Percentiles rank a stretch among this genome's conserved stretches.
These are phyloP conservation scores for Lepus europaeus DNA, from an alignment of 2,113 vertebrate genomes.

Conservation along the genomic window DNA sequence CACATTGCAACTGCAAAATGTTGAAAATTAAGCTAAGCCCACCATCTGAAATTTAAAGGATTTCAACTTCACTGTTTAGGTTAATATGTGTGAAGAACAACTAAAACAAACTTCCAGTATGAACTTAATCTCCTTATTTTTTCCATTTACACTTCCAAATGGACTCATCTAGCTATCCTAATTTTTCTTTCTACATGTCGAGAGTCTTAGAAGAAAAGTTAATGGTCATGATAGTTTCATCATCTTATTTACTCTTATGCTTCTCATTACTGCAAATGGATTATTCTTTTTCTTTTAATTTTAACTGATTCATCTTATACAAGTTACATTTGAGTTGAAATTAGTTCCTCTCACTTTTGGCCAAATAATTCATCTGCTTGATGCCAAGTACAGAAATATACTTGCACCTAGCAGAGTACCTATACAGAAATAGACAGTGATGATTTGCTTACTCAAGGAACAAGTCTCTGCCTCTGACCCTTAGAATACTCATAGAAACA, in stretches of 20 bases:
- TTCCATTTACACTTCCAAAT: slow-evolving; percentile 51
- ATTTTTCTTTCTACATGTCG: slow-evolving; percentile 22
- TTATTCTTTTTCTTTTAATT: not conserved
- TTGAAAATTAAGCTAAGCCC: slow-evolving; percentile 79
- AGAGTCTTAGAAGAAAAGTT: slow-evolving; percentile 24
- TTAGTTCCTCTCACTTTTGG: not conserved
- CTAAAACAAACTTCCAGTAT: slow-evolving; percentile 50
- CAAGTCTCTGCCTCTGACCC: not conserved
- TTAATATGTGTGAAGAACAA: slow-evolving; percentile 71
- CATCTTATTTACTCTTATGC: not conserved
- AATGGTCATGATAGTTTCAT: slow-evolving; percentile 21
- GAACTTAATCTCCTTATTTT: slow-evolving; percentile 46
- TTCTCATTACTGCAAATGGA: not conserved
- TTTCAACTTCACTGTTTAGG: slow-evolving; percentile 64
- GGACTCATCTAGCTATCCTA: slow-evolving; percentile 7
- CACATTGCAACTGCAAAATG: slow-evolving; percentile 77
- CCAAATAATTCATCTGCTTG: not conserved
- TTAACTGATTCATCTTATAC: not conserved
- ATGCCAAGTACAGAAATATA: not conserved
- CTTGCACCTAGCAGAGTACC: not conserved
- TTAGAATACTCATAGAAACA: not conserved
- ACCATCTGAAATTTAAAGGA: slow-evolving; percentile 70
- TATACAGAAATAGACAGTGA: not conserved
- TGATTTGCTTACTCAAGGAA: not conserved
- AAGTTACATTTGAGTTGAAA: not conserved